Evolutionary conservation across 2,113 vertebrate species (phyloP), one percentile per base, ranked within the genome.

Genomic region (Epinephelus moara): DNA sequence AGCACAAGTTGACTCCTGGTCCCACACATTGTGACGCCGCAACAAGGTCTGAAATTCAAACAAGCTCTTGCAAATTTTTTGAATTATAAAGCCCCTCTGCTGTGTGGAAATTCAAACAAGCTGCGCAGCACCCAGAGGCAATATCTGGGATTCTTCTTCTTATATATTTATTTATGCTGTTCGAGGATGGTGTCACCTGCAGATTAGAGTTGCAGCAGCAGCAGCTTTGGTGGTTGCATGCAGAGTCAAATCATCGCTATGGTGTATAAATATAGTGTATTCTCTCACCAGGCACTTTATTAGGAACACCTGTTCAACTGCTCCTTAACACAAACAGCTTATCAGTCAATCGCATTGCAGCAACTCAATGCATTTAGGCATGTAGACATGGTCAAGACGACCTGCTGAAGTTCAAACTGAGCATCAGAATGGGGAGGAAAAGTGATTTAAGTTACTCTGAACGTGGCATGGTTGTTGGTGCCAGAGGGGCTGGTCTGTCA

Each of bases 1-100:
- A 82, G 67, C 86, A 88, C 80, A 25, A 74, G 82, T 81, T 80
- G 81, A 75, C 50, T 88, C 40, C n/a, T 42, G 12, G 25, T 69
- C 45, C 33, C n/a, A 0, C 33, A 59, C 56, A 25, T 7, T 33
- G 33, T 52, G 33, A 69, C 18, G 52, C 40, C 12, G 70, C 33
- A 11, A 8, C 45, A 4, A 0, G n/a, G 47, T 69, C 50, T 61
- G 42, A n/a, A n/a, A 73, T 49, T 70, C 25, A 70, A 40, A 73
- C 55, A 15, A 23, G 45, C 37, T 56, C 45, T 11, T 49, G 17
- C 5, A 55, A 10, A 57, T 27, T 60, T 18, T 60, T 18, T 4
- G 10, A 23, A 19, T 23, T 19, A 11, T 4, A 21, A 72, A 61
- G n/a, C 8, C 4, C 2, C 1, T 6, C 13, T 9, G 57, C 11